phyloP scores from a whole-genome alignment of 2,797 vertebrate species.

The Sorex maritimensis region DNA sequence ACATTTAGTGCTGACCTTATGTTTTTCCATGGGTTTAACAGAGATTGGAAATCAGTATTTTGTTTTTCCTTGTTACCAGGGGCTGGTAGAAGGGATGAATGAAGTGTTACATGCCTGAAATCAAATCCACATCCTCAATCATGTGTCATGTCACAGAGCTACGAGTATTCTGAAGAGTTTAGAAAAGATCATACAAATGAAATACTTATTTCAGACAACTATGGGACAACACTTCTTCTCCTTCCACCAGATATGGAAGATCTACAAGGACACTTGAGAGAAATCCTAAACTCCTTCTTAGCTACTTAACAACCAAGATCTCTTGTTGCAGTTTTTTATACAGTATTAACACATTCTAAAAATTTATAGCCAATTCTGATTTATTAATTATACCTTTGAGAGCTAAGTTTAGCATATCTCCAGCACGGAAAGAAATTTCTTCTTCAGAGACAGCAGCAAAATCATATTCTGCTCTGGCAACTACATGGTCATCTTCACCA shows the following conservation, averaged over 20 bases:
- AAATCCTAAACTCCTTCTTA: slow-evolving; percentile 56
- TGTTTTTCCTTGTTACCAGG: too few species aligned
- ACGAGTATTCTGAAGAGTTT: slow-evolving; percentile 47
- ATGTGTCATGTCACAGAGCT: too few species aligned
- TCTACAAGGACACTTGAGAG: slow-evolving; percentile 21
- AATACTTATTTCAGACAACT: slow-evolving; percentile 47
- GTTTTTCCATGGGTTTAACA: slow-evolving; percentile 29
- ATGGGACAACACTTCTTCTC: slow-evolving; percentile 48
- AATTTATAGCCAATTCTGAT: slow-evolving; percentile 58
- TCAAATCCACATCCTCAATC: too few species aligned
- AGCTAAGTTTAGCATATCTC: slow-evolving; percentile 97
- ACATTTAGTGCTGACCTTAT: slow-evolving; percentile 39
- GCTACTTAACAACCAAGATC: slow-evolving; percentile 47
- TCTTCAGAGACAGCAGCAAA: slow-evolving; percentile 96
- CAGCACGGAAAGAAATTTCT: slow-evolving; percentile 96
- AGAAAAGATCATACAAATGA: slow-evolving; percentile 53
- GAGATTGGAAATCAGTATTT: slow-evolving; percentile 41
- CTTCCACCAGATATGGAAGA: not conserved
- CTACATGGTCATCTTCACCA: slow-evolving; percentile 97
- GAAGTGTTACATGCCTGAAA: too few species aligned
- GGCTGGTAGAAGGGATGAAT: too few species aligned
- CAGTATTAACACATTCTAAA: slow-evolving; percentile 60
- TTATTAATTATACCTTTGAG: slow-evolving; percentile 94
- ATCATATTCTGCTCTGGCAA: slow-evolving; percentile 97
- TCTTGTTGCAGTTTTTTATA: slow-evolving; percentile 60